These are phyloP conservation scores for Diprion similis DNA, from an alignment of 1,140 invertebrate genomes.

Conservation along the genomic window DNA sequence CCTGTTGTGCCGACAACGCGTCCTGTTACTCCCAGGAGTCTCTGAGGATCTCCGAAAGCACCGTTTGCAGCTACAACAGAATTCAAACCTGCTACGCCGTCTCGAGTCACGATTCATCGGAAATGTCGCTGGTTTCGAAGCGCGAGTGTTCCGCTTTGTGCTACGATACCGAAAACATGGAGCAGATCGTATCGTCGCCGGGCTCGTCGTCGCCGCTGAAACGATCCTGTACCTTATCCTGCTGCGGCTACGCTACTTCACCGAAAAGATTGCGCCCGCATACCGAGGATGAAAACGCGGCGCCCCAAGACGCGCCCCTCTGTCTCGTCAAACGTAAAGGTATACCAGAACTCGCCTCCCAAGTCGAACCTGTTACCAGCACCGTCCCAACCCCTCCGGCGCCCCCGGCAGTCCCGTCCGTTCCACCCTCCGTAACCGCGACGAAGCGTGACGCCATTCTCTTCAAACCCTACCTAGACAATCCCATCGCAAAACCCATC, in stretches of 20 bases:
- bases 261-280: slow-evolving; percentile 39
- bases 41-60: neutral
- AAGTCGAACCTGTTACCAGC: slow-evolving; percentile 51
- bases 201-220: slow-evolving; percentile 32
- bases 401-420: slow-evolving; percentile 41
- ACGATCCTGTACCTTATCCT: slow-evolving; percentile 36
- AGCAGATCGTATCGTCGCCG: neutral
- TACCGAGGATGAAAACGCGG: slow-evolving; percentile 25
- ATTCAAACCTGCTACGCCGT: neutral
- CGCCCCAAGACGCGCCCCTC: slow-evolving; percentile 53
- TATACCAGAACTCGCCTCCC: slow-evolving; percentile 19
- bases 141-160: neutral
- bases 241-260: slow-evolving; percentile 34
- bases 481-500: slow-evolving; percentile 57
- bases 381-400: slow-evolving; percentile 57
- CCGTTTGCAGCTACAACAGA: slow-evolving; percentile 2
- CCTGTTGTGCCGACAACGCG: slow-evolving; percentile 41
- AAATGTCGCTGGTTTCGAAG: neutral
- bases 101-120: neutral
- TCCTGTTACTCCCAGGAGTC: neutral
- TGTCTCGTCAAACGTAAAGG: slow-evolving; percentile 56
- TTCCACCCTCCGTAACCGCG: slow-evolving; percentile 35
- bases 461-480: slow-evolving; percentile 74
- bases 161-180: neutral
- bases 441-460: slow-evolving; percentile 59